Percentiles rank a stretch among this genome's conserved stretches.
Conservation (phyloP, 2,888 invertebrate genomes). For the Lampropteryx suffumata region DNA sequence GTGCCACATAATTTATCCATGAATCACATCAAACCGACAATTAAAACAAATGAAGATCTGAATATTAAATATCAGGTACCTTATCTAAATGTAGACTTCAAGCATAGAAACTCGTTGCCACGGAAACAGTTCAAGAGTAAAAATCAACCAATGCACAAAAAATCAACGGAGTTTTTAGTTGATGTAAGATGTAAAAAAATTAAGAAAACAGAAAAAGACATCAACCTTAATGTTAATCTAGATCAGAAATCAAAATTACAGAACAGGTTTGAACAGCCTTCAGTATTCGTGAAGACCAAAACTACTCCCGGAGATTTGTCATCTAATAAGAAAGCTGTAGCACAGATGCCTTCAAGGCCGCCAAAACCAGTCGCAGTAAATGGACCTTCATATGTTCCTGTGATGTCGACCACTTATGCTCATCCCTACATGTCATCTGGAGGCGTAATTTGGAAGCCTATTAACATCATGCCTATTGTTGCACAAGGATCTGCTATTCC, state of each 20-base stretch:
- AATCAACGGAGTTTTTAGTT: slow-evolving; percentile 16
- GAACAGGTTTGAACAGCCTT: slow-evolving; percentile 1
- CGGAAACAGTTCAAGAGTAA: slow-evolving; percentile 10
- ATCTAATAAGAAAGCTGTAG: slow-evolving; percentile 11
- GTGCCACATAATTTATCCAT: slow-evolving; percentile 9
- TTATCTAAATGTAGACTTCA: background rate
- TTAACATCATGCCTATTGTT: slow-evolving; percentile 44
- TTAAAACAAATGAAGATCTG: background rate
- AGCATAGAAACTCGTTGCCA: background rate
- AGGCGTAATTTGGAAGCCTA: slow-evolving; percentile 57
- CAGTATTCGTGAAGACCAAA: background rate
- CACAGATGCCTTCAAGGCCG: slow-evolving; percentile 1
- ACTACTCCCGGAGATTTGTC: slow-evolving; percentile 6
- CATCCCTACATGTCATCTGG: slow-evolving; percentile 45
- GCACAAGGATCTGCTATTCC: slow-evolving; percentile 33
- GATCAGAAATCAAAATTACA: slow-evolving; percentile 2
- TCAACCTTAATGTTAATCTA: background rate
- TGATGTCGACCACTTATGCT: slow-evolving; percentile 46
- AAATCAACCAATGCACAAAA: background rate
- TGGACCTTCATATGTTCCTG: slow-evolving; percentile 35
- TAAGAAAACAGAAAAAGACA: slow-evolving; percentile 2
- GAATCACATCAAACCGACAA: too few species aligned
- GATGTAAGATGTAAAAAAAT: slow-evolving; percentile 19
- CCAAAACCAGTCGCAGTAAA: slow-evolving; percentile 16
- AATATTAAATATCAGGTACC: background rate